Conservation (phyloP, 2,888 invertebrate species). For the Oscheius sp. region DNA sequence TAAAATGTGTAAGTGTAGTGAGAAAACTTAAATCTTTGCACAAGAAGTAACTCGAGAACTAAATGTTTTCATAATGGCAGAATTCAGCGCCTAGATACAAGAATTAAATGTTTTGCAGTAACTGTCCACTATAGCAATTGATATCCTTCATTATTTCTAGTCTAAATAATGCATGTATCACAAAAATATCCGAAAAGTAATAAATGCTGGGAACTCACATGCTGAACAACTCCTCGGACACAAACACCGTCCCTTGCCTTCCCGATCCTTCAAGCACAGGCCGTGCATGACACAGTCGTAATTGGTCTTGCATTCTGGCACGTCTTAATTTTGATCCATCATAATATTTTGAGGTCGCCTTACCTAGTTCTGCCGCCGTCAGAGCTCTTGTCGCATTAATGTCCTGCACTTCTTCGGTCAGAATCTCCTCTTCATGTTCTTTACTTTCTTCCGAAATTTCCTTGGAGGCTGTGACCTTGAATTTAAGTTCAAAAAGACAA, state of each 20-base stretch:
- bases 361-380: slow-evolving; percentile 23
- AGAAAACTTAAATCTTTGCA: no score
- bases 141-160: no score
- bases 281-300: slow-evolving; percentile 69
- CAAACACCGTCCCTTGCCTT: slow-evolving; percentile 64
- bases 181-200: no score
- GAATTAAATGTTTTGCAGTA: no score
- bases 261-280: slow-evolving; percentile 61
- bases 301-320: slow-evolving; percentile 63
- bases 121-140: no score
- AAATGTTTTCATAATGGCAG: no score
- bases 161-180: no score
- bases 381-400: slow-evolving; percentile 7
- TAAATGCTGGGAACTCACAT: slow-evolving; percentile 50
- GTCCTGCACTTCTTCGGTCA: neutral
- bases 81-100: no score
- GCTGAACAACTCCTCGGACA: slow-evolving; percentile 68
- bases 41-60: no score
- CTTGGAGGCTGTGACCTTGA: neutral
- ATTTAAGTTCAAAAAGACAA: no score
- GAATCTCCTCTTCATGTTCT: slow-evolving; percentile 11
- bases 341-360: no score
- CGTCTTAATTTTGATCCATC: slow-evolving; percentile 28
- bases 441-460: neutral
- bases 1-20: no score